Percentiles rank a stretch among this genome's conserved stretches.
phyloP scores from a whole-genome alignment of 2,888 invertebrate genomes.

The Tetramorium bicarinatum region DNA sequence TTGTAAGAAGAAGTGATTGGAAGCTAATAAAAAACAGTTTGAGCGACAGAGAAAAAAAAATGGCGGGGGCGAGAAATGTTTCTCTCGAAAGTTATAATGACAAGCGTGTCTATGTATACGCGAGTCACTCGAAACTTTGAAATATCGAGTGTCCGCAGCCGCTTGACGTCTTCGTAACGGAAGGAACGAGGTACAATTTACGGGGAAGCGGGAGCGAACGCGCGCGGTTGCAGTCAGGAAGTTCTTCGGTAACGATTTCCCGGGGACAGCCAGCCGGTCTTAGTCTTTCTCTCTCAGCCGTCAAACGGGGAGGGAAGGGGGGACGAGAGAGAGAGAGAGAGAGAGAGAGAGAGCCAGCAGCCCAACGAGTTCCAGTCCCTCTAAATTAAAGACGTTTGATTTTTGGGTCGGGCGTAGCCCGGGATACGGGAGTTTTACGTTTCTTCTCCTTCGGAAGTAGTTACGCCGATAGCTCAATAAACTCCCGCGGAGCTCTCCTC shows the following conservation, averaged over 20 bases:
- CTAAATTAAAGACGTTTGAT: conserved; percentile 56
- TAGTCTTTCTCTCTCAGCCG: neutral
- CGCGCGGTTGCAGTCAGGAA: conserved; percentile 29
- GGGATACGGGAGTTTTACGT: conserved; percentile 55
- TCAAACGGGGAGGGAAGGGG: neutral
- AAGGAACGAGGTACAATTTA: conserved; percentile 49
- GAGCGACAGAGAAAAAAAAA: neutral
- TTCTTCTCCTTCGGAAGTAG: conserved; percentile 50
- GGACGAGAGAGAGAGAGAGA: neutral
- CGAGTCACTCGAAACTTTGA: conserved; percentile 55
- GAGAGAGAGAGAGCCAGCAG: conserved; percentile 10
- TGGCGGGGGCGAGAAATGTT: conserved; percentile 7
- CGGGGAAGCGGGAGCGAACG: neutral
- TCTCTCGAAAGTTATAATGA: conserved; percentile 36
- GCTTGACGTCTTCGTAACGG: conserved; percentile 50
- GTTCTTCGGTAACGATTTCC: conserved; percentile 47
- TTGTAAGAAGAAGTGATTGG: neutral
- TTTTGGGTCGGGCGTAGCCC: conserved; percentile 35
- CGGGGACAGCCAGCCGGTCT: conserved; percentile 39
- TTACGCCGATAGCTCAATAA: conserved; percentile 61
- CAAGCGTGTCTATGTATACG: conserved; percentile 25
- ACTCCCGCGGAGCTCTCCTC: conserved; percentile 42
- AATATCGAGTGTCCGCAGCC: conserved; percentile 58
- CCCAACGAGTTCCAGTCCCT: conserved; percentile 16
- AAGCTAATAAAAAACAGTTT: neutral